Base-by-base conservation (phyloP, 2,888 invertebrate species). In the Sinhomidia bicolor region DNA sequence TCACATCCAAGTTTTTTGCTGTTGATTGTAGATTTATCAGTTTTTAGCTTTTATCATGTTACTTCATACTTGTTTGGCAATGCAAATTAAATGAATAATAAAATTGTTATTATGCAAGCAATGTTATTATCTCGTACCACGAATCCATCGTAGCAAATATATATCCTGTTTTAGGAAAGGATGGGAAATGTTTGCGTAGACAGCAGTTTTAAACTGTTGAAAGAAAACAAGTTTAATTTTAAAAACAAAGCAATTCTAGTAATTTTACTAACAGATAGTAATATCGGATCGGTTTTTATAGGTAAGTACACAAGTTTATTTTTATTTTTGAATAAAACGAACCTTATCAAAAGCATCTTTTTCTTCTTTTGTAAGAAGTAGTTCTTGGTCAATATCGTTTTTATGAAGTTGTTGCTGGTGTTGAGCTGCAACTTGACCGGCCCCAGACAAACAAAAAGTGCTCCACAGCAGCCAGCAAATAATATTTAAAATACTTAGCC, bases 301-400 rank as follows among this genome's bases (percentile, higher is more conserved):
- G 10, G 2, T 47, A 65, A 65, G 6, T 14, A 14, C 65, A 65
- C 5, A 36, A 32, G 12, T 9, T 68, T 68, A 14, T 68, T 36
- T 10, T 68, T 4, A 26, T 68, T 68, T 26, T 9, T 23, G 12
- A 44, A 47, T 51, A 10, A 1, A 17, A 47, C 54, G 29, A 20
- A 87, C 86, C 87, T 88, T 88, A 57, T 88, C 87, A 65, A 88
- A 88, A 14, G 87, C 87, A 7, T 62, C 20, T 54, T 88, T 88
- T 54, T 88, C 87, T 32, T 76, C 65, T 14, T 68, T 71, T 7
- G 87, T 88, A 14, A 88, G 82, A 29, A 88, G 9, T 17, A 88
- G 29, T 60, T 88, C 87, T n/a, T 62, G 57, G 44, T 76, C 44
- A 71, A 87, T 74, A 44, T 86, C 81, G 10, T 80, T 81, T 60